Conservation (phyloP, 1,140 invertebrate species). For the Globodera rostochiensis region DNA sequence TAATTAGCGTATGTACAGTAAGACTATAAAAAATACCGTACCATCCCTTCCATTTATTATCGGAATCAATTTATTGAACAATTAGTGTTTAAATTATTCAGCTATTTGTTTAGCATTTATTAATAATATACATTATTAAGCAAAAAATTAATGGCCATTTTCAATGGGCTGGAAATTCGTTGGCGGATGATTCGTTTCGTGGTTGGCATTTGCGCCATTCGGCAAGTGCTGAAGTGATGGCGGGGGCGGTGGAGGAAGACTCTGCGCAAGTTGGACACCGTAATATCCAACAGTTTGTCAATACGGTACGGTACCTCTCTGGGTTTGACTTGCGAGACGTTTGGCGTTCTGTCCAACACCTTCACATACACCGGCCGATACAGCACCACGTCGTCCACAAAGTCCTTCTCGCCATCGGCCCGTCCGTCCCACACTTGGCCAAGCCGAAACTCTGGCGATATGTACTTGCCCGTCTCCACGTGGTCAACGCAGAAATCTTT, state of each 20-base stretch:
- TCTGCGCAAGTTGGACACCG: not conserved
- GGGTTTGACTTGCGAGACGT: not conserved
- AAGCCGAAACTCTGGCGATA: constrained; percentile 79
- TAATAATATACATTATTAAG: not conserved
- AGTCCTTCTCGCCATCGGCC: constrained; percentile 39
- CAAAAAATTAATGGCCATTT: not conserved
- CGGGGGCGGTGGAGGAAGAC: not conserved
- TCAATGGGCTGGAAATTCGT: not conserved
- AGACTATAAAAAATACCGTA: too few relatives aligned
- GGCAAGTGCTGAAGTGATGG: not conserved
- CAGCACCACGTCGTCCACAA: constrained; percentile 59
- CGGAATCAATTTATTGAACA: too few relatives aligned
- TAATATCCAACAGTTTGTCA: not conserved
- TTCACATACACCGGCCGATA: constrained; percentile 63
- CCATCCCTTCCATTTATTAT: too few relatives aligned
- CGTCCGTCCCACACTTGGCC: constrained; percentile 78
- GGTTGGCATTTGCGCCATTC: constrained; percentile 2
- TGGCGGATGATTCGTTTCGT: not conserved
- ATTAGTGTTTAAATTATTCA: not conserved
- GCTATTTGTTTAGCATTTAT: not conserved
- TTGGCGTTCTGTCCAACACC: constrained; percentile 44
- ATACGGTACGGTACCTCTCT: not conserved
- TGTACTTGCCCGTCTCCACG: constrained; percentile 80
- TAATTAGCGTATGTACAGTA: too few relatives aligned
- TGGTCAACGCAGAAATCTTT: constrained; percentile 67